Percentiles rank a stretch among this genome's conserved stretches.
These are phyloP conservation scores for Enchytraeus crypticus DNA, from an alignment of 2,888 invertebrate genomes.

Conservation along the genomic window DNA sequence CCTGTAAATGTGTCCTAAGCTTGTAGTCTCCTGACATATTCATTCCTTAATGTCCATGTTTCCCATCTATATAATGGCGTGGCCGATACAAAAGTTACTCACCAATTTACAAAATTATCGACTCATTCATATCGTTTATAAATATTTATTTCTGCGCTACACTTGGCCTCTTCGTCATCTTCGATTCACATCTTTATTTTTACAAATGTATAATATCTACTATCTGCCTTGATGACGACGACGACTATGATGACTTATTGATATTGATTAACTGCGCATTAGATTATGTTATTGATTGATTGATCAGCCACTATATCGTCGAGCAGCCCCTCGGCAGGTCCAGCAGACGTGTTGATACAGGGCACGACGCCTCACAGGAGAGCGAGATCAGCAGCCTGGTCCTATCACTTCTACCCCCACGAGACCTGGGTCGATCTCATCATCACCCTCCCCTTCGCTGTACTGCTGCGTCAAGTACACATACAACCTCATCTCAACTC, in stretches of 20 bases:
- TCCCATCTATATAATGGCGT: no score
- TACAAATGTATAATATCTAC: background rate
- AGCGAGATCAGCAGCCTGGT: slow-evolving; percentile 85
- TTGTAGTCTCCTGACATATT: no score
- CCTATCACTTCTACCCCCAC: slow-evolving; percentile 88
- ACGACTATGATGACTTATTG: background rate
- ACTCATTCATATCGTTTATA: no score
- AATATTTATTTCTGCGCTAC: no score
- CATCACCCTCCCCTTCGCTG: slow-evolving; percentile 76
- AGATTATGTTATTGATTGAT: slow-evolving; percentile 30
- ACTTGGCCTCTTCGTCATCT: no score
- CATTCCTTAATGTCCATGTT: no score
- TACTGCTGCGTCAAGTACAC: slow-evolving; percentile 73
- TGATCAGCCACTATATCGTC: slow-evolving; percentile 62
- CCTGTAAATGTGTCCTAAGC: no score
- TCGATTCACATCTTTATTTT: background rate
- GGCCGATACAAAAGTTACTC: no score
- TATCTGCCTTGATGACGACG: background rate
- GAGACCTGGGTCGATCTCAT: slow-evolving; percentile 74
- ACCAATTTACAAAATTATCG: no score
- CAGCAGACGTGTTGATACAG: slow-evolving; percentile 78
- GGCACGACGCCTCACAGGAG: slow-evolving; percentile 71
- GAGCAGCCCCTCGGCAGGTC: slow-evolving; percentile 74
- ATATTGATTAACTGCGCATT: background rate
- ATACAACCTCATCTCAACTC: slow-evolving; percentile 45